Base-by-base conservation (phyloP, 2,113 vertebrate genomes). In the Gopherus evgoodei region DNA sequence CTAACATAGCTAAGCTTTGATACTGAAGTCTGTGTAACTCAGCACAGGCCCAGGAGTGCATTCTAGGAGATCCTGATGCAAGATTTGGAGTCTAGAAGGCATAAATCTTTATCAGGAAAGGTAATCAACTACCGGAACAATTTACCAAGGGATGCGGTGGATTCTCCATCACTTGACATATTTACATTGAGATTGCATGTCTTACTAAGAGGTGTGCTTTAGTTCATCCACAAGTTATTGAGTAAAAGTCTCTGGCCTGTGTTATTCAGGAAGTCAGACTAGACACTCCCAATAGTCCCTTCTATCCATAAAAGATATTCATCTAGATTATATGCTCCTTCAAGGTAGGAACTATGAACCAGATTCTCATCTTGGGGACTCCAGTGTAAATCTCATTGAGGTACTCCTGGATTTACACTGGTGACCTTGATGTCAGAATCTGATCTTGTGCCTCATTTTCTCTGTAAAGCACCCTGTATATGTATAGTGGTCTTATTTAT, bases 141-240 rank as follows among this genome's bases (percentile, higher is more conserved):
- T 35, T 24, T 0, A 35, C 53, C 75, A 72, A 72, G 5, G 59
- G 49, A 47, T 44, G 76, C 82, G 42, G 1, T 2, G 84, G 12
- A 38, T 8, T 47, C 87, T 83, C 50, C 14, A 27, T 56, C 25
- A 25, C 81, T 56, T 31, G 29, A 2, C n/a, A 5, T 35, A 78
- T 92, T n/a, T n/a, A 1, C 53, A 57, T 4, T 3, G 31, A 87
- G 90, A 27, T 14, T 0, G 0, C 52, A 1, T 92, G 88, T n/a
- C 81, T 25, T 47, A 3, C 81, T 50, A 50, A 52, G 27, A 75
- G n/a, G 8, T 13, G 8, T 6, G 14, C 21, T 75, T 24, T 79
- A 49, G 49, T 49, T 81, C 49, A 52, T 22, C 49, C 16, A 52
- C 17, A 35, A 8, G 16, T 19, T 52, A 52, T 17, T 52, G 49